phyloP scores from a whole-genome alignment of 2,797 vertebrate species.

The Anguilla megastoma region DNA sequence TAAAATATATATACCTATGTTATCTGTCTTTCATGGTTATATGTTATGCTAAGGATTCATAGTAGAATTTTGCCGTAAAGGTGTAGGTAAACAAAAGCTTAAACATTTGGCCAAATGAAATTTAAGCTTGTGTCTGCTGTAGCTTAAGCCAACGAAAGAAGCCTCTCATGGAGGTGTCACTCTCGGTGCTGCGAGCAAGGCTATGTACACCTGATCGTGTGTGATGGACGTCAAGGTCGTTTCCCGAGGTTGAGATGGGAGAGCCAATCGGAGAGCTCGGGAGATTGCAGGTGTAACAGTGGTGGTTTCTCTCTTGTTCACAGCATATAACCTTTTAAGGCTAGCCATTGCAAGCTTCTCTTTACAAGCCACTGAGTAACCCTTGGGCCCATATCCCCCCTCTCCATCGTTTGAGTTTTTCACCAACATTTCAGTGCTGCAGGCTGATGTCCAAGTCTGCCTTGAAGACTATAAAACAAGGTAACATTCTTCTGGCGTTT shows the following conservation, averaged over 20 bases:
- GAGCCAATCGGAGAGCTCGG: not conserved
- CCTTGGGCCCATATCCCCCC: not conserved
- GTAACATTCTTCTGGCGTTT: not conserved
- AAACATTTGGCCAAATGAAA: not conserved
- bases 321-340: conserved; percentile 35
- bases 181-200: not conserved
- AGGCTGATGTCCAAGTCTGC: not conserved
- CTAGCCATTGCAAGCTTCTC: conserved; percentile 7
- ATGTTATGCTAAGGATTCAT: not conserved
- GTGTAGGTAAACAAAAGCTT: not conserved
- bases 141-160: not conserved
- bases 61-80: not conserved
- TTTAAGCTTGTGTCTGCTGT: not conserved
- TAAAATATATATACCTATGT: too few species aligned
- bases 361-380: conserved; percentile 26
- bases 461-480: not conserved
- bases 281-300: not conserved
- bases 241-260: not conserved
- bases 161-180: not conserved
- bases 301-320: not conserved
- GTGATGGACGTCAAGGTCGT: not conserved
- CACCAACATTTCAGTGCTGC: not conserved
- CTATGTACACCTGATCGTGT: too few species aligned
- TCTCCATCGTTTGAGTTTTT: not conserved
- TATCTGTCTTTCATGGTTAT: too few species aligned